Evolutionary conservation across 2,888 invertebrate genomes (phyloP).

Genomic region (Linnaemya vulpina): DNA sequence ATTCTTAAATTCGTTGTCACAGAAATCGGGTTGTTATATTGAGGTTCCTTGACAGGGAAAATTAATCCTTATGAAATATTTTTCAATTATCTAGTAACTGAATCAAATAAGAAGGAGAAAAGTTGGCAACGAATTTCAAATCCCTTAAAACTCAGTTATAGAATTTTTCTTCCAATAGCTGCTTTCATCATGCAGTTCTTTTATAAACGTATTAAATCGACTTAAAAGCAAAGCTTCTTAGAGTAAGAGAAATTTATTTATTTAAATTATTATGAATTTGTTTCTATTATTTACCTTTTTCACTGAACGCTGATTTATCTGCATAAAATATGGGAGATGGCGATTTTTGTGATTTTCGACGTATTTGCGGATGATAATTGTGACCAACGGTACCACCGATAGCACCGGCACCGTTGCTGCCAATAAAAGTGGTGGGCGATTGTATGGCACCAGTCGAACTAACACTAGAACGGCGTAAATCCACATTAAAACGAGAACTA

Average conservation of each 20-base stretch:
- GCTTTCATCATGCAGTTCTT: slow-evolving; percentile 2
- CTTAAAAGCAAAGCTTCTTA: slow-evolving; percentile 14
- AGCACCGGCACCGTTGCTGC: slow-evolving; percentile 53
- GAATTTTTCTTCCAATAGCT: slow-evolving; percentile 14
- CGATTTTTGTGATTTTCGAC: slow-evolving; percentile 54
- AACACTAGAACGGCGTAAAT: slow-evolving; percentile 66
- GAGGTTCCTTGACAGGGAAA: too few species aligned
- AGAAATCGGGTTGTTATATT: too few species aligned
- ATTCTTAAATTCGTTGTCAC: too few species aligned
- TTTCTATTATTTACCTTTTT: slow-evolving; percentile 70
- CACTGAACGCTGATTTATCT: slow-evolving; percentile 63
- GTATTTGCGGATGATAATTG: slow-evolving; percentile 36
- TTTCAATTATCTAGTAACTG: too few species aligned
- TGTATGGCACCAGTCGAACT: slow-evolving; percentile 67
- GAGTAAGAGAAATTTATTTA: neutral
- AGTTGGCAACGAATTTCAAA: too few species aligned
- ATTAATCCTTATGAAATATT: too few species aligned
- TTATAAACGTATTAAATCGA: too few species aligned
- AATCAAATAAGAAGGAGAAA: too few species aligned
- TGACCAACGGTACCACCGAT: slow-evolving; percentile 15
- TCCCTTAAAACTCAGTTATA: too few species aligned
- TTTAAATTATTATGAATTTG: neutral
- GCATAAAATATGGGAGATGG: slow-evolving; percentile 39
- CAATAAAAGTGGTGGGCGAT: slow-evolving; percentile 69
- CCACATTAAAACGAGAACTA: slow-evolving; percentile 69